Evolutionary conservation across 2,888 invertebrate genomes (phyloP), one percentile per base, ranked within the genome.

Genomic region (Ormyrus rosae): DNA sequence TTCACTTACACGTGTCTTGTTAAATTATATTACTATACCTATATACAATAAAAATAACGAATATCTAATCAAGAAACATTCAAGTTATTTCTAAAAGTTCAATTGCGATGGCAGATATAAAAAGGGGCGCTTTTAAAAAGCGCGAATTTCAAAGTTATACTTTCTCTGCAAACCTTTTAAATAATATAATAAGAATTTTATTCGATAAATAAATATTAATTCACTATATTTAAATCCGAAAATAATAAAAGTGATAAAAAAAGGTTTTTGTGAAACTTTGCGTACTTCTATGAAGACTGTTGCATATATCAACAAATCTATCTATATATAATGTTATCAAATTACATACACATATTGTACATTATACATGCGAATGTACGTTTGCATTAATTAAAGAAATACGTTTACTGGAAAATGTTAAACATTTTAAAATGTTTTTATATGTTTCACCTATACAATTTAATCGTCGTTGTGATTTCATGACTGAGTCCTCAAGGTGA

Each of bases 1-100:
- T 83, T 83, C 72, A 80, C 83, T 78, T 81, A 73, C 83, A 79
- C 83, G 83, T 82, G 76, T 82, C 78, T 82, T 81, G 73, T 75
- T 80, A 76, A 80, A 81, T 64, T 65, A 63, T 74, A 83, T 79
- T 58, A 58, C 74, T 70, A 78, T 64, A 79, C 60, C 51, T 67
- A 77, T 74, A 68, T 78, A 80, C 63, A 76, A 68, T 68, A 69
- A 79, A 75, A 71, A 72, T 69, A 75, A 58, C 58, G 34, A 70
- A 79, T 76, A 83, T 73, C 51, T 81, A 79, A 72, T 74, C 78
- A 75, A 81, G 74, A 80, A 78, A 81, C 65, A 80, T 82, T 77
- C 55, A 69, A 82, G 61, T 75, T 68, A 68, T 77, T 71, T 78
- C 61, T 73, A 80, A 73, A 70, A 67, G 11, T 71, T 72, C 50